Evolutionary conservation across 2,113 vertebrate genomes (phyloP), one percentile per base, ranked within the genome.

Genomic region (Indicator indicator): DNA sequence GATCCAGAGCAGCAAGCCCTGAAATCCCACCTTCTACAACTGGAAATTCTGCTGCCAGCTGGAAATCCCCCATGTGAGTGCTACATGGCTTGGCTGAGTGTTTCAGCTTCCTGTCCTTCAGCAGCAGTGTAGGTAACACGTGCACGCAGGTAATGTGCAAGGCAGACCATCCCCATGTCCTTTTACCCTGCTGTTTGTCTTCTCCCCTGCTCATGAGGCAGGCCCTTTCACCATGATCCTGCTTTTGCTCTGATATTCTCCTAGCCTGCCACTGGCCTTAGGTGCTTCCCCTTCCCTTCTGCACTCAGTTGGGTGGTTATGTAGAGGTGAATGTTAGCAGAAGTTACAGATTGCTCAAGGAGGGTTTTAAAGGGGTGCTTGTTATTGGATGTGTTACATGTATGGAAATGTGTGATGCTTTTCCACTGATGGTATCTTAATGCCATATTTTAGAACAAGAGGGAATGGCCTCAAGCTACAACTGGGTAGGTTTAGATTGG

Each of bases 1-100:
- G 24, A 44, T 6, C 13, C 0, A 0, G 26, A 70, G 54, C 52
- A 3, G 1, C 72, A 33, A 74, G 20, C 8, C 40, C 30, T 70
- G 58, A 76, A 74, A 28, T 44, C 48, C 9, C 44, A 32, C 42
- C 26, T 72, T 63, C 33, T n/a, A 1, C 28, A 69, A 24, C 28
- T 2, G 4, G 55, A 64, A 71, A 50, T 7, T 64, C 58, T 12
- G 2, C 69, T 92, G 69, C 19, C 27, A 52, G 33, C 9, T 72
- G 80, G 56, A 88, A 80, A 64, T 42, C 9, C 12, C 38, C 16
- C 11, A 0, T 5, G 50, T 8, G 26, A 33, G 48, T 24, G 48
- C 68, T 83, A n/a, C 82, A 52, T 13, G 50, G 24, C 11, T 52
- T 26, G 23, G 23, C 50, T 14, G 11, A 24, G 50, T 24, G 50